phyloP scores from a whole-genome alignment of 2,888 invertebrate species.

The Disparrhopalites patrizii region DNA sequence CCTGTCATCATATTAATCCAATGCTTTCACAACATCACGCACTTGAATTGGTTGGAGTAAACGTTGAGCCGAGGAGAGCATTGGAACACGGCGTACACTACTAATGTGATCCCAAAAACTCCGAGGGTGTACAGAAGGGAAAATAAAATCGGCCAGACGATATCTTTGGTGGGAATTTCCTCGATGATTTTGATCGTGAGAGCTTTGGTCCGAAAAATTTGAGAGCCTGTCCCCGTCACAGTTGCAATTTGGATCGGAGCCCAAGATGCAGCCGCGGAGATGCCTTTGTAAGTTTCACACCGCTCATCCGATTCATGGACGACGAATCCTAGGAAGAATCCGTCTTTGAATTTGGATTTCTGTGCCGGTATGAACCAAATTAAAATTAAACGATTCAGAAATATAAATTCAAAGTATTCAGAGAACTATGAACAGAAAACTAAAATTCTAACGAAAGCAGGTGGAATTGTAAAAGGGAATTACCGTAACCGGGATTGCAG shows the following conservation, averaged over 20 bases:
- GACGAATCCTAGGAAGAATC: slow-evolving; percentile 9
- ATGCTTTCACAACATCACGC: too few species aligned
- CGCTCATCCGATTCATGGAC: background rate
- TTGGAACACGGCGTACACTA: background rate
- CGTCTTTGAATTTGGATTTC: slow-evolving; percentile 1
- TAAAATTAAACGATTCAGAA: background rate
- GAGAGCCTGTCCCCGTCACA: background rate
- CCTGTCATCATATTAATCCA: too few species aligned
- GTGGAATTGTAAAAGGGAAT: background rate
- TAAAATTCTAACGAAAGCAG: background rate
- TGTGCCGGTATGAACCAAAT: background rate
- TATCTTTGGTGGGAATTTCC: background rate
- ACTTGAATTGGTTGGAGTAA: too few species aligned
- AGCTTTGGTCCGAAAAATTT: background rate
- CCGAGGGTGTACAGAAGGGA: background rate
- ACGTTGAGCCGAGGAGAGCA: background rate
- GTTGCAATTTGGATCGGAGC: background rate
- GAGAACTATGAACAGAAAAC: background rate
- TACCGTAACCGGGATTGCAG: slow-evolving; percentile 10
- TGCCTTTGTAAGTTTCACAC: slow-evolving; percentile 10
- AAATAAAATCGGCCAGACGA: background rate
- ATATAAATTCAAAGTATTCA: background rate
- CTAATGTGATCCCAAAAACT: background rate
- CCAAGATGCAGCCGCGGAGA: background rate
- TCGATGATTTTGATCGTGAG: background rate